Evolutionary conservation across 2,888 invertebrate species (phyloP), one percentile per base, ranked within the genome.

Genomic region (Escarpia spicata): DNA sequence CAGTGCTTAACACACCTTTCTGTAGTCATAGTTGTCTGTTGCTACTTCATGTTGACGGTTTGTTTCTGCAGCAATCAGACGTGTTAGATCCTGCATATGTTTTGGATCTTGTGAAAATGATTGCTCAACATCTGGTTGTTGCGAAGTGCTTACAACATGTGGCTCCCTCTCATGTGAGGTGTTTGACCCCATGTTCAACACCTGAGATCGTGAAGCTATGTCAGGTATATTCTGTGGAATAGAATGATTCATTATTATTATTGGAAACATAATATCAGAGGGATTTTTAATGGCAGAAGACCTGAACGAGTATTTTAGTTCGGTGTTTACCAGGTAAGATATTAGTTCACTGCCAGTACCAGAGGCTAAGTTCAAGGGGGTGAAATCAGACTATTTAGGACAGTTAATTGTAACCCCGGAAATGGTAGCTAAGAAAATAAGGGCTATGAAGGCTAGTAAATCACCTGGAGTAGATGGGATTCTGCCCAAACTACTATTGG

Each of bases 21-120:
- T 75, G 75, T 75, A 75, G 19, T 93, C 93, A 93, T 91, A 92
- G 6, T 60, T 44, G 43, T 93, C 92, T 60, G 93, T 92, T 10
- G 94, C 94, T 1, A 95, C 94, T 19, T 93, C 93, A 75, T 94
- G 93, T 26, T 94, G 92, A 92, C 94, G 94, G 15, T 94, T 93
- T 12, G 94, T 93, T 75, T 94, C 94, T n/a, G 94, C 93, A 44
- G 95, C 94, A 89, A 95, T 93, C 26, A 95, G 92, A 75, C 95
- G 92, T 19, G 95, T 94, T 31, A 95, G 92, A 12, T 94, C 94
- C 44, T 94, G 93, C 43, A 95, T 95, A 91, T 94, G 94, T 52
- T 95, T 94, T 37, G 94, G 94, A 92, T 95, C 94, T 91, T 95
- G 95, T 58, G 92, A 37, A 31, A 43, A 75, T 75, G 75, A 75